These are phyloP conservation scores for Micronycteris hirsuta DNA, from an alignment of 2,113 vertebrate genomes.

Conservation along the genomic window DNA sequence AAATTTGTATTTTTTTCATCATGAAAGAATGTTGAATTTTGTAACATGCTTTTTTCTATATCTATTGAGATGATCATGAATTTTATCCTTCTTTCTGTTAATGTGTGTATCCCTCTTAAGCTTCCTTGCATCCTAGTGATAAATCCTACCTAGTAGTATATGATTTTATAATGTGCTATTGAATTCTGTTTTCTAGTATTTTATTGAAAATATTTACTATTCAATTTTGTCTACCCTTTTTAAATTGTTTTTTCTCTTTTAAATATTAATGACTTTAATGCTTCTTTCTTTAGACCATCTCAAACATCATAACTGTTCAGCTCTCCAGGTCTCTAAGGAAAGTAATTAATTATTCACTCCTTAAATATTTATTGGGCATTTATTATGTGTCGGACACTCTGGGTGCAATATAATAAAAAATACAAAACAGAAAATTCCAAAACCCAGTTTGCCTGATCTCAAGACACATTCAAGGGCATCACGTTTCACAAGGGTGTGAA, in stretches of 20 bases:
- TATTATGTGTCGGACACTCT: not conserved
- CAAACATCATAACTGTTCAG: not conserved
- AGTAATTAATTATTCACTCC: not conserved
- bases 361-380: not conserved
- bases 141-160: not conserved
- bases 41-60: not conserved
- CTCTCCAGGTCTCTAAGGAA: not conserved
- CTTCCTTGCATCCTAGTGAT: not conserved
- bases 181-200: not conserved
- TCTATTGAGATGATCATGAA: not conserved
- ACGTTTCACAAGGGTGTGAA: not conserved
- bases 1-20: not conserved
- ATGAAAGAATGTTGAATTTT: not conserved
- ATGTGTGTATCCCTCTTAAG: not conserved
- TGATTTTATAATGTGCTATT: not conserved
- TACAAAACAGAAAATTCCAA: not conserved
- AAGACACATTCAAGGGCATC: not conserved
- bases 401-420: not conserved
- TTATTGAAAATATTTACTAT: not conserved
- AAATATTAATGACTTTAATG: not conserved
- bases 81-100: not conserved
- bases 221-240: not conserved
- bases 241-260: not conserved
- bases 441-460: not conserved
- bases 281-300: not conserved